Percentiles rank a stretch among this genome's conserved stretches.
Conservation (phyloP, 2,797 vertebrate species). For the Trematomus bernacchii region DNA sequence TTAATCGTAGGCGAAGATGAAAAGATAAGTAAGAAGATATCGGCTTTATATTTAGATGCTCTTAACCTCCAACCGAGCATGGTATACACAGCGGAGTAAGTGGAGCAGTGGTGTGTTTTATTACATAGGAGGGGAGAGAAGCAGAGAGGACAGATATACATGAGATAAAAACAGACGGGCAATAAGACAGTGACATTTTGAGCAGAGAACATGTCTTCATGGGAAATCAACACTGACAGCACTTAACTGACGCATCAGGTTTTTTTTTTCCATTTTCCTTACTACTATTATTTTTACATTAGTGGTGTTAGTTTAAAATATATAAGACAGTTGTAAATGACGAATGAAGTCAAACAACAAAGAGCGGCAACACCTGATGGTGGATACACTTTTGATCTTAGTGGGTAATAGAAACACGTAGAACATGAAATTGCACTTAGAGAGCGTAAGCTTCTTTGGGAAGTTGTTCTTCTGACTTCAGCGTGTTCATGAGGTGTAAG, state of each 20-base stretch:
- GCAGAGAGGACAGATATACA: slow-evolving; percentile 12
- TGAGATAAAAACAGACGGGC: not conserved
- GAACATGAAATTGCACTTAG: too few relatives aligned
- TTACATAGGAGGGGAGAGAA: slow-evolving; percentile 11
- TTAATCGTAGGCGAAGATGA: slow-evolving; percentile 30
- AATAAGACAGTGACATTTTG: slow-evolving; percentile 14
- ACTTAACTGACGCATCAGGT: not conserved
- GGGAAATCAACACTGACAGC: slow-evolving; percentile 9
- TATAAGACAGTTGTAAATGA: not conserved
- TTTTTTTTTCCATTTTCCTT: slow-evolving; percentile 6
- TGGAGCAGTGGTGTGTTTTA: slow-evolving; percentile 16
- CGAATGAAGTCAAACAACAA: too few relatives aligned
- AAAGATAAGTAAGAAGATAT: slow-evolving; percentile 37
- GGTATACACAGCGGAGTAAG: slow-evolving; percentile 18
- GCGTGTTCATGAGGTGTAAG: too few relatives aligned
- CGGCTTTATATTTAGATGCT: slow-evolving; percentile 61
- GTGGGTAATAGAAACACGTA: too few relatives aligned
- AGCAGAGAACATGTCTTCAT: slow-evolving; percentile 27
- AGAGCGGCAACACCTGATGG: too few relatives aligned
- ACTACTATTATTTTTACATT: not conserved
- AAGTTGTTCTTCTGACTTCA: too few relatives aligned
- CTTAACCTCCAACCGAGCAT: slow-evolving; percentile 51
- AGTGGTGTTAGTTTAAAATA: not conserved
- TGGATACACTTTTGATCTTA: too few relatives aligned
- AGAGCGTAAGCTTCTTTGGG: too few relatives aligned